phyloP scores from a whole-genome alignment of 1,140 invertebrate genomes.

The Ericerus pela region DNA sequence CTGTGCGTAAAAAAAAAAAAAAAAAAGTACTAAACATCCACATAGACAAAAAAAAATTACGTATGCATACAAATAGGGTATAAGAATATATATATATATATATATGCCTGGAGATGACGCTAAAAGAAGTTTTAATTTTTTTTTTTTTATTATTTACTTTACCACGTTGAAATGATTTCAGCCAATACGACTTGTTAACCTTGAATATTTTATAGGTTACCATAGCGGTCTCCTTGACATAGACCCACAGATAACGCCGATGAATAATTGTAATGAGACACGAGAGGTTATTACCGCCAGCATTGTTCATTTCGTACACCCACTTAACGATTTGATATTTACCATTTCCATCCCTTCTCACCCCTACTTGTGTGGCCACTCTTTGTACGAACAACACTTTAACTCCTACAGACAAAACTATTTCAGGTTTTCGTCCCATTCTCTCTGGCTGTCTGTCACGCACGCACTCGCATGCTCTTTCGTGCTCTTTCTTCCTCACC shows the following conservation, averaged over 20 bases:
- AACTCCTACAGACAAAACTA: not conserved
- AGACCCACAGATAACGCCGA: constrained; percentile 6
- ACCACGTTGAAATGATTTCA: not conserved
- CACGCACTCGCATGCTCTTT: not conserved
- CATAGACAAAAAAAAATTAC: no score
- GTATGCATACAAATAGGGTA: no score
- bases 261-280: constrained; percentile 11
- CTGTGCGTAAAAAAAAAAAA: no score
- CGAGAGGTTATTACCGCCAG: constrained; percentile 10
- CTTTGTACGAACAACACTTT: not conserved
- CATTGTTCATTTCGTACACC: constrained; percentile 9
- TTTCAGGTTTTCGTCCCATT: not conserved
- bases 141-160: constrained; percentile 7
- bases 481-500: not conserved
- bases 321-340: constrained; percentile 10
- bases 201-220: constrained; percentile 11
- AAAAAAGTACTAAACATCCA: no score
- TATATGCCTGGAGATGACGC: no score
- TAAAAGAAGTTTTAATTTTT: no score
- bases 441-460: not conserved
- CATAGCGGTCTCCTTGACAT: constrained; percentile 7
- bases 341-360: not conserved
- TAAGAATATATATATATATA: no score
- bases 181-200: constrained; percentile 2
- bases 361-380: not conserved